Evolutionary conservation across 2,888 invertebrate genomes (phyloP), one percentile per base, ranked within the genome.

Genomic region (Laspeyria flexula): DNA sequence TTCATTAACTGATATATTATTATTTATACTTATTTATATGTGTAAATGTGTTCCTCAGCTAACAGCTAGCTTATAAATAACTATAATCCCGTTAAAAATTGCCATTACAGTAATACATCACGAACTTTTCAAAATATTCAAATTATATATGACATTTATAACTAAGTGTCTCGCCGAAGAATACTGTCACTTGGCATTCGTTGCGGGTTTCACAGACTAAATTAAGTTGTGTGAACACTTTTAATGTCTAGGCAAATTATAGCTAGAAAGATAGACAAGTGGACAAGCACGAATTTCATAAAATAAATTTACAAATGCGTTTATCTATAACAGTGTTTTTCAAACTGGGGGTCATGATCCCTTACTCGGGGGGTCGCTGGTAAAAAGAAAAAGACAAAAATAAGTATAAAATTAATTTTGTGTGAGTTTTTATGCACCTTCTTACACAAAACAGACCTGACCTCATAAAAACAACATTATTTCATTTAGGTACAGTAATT

Each of bases 131-230:
- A 44, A 41, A 41, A 47, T 39, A 43, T 13, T 51, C 37, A 54
- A 45, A 41, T 58, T 30, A 27, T 11, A 43, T 18, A 35, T 40
- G 34, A 11, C 45, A 43, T 60, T 43, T 40, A 38, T 46, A 57
- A 64, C 52, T 56, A 50, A 47, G 38, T 50, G 33, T 6, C 29
- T 47, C 7, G n/a, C 9, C 33, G 37, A 65, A 50, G 56, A 65
- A 61, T 60, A 43, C 60, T 47, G 66, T 58, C 69, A 66, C 51
- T 60, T 66, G 27, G 16, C 9, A 66, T 66, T 66, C 42, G 66
- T 33, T 50, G 35, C 54, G 66, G 46, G 39, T 58, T 47, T 68
- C 69, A 56, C 10, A 10, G 31, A 30, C 23, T 34, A 68, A 56
- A 68, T 64, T 51, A 55, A 60, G 47, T 52, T 42, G 48, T 23